Evolutionary conservation across 1,140 invertebrate genomes (phyloP).

Genomic region (Brachionus rubens): DNA sequence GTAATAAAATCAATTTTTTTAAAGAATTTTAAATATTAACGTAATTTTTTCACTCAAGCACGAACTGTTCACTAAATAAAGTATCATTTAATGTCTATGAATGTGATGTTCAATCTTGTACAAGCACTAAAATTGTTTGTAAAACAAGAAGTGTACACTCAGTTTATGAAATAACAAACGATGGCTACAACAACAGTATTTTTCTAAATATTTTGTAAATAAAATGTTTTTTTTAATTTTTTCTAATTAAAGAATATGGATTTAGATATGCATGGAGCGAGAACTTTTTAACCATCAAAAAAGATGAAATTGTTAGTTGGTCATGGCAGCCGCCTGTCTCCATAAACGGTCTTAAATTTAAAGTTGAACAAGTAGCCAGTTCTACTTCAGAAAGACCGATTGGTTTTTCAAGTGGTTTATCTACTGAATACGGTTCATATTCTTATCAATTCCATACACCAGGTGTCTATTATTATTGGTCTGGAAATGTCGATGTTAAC

Average conservation of each 20-base stretch:
- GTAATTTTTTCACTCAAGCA: neutral
- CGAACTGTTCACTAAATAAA: neutral
- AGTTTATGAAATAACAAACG: neutral
- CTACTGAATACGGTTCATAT: slow-evolving; percentile 47
- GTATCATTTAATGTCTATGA: neutral
- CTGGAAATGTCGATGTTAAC: slow-evolving; percentile 49
- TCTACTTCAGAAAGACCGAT: neutral
- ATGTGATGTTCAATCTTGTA: neutral
- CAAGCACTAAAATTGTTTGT: neutral
- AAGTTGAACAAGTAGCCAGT: slow-evolving; percentile 49
- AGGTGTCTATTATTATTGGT: slow-evolving; percentile 53
- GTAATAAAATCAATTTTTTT: neutral
- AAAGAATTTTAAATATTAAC: neutral
- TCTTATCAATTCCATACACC: slow-evolving; percentile 49
- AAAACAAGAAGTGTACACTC: neutral
- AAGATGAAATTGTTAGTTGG: slow-evolving; percentile 51
- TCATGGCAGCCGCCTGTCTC: slow-evolving; percentile 49
- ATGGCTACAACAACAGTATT: neutral
- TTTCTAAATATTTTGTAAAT: neutral
- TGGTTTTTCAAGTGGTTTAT: neutral
- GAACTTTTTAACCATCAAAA: neutral
- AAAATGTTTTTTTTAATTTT: neutral
- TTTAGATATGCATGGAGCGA: slow-evolving; percentile 6
- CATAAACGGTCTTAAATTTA: slow-evolving; percentile 28
- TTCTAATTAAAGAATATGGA: neutral